phyloP scores from a whole-genome alignment of 2,888 invertebrate genomes.

The Caenorhabditis drosophilae region DNA sequence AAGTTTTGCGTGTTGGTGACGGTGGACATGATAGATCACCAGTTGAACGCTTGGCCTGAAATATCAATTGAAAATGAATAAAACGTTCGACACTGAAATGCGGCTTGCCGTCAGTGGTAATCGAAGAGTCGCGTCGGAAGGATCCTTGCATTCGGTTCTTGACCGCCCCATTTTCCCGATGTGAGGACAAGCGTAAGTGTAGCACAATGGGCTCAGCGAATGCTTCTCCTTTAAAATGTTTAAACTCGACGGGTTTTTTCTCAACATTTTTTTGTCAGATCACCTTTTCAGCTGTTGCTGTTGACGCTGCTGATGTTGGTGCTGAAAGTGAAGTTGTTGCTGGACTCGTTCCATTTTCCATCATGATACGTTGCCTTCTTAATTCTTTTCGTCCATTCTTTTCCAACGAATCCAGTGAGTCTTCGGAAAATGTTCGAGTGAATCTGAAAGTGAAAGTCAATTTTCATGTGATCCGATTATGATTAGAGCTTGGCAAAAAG shows the following conservation, averaged over 20 bases:
- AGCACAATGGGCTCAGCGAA: conserved; percentile 18
- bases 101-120: conserved; percentile 21
- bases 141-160: conserved; percentile 48
- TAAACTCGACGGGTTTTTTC: too few species aligned
- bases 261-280: too few species aligned
- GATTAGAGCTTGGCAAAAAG: too few species aligned
- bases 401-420: conserved; percentile 52
- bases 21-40: conserved; percentile 39
- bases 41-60: conserved; percentile 27
- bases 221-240: conserved; percentile 34
- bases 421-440: conserved; percentile 55
- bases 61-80: conserved; percentile 5
- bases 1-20: conserved; percentile 31
- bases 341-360: conserved; percentile 24
- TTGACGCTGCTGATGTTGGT: background rate
- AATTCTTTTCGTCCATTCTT: conserved; percentile 49
- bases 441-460: too few species aligned
- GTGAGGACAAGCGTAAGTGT: conserved; percentile 42
- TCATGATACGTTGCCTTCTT: conserved; percentile 37
- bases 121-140: conserved; percentile 29
- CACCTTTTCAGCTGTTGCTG: too few species aligned
- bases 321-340: background rate
- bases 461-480: too few species aligned
- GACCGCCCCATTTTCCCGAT: conserved; percentile 55
- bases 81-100: background rate